Evolutionary conservation across 2,797 vertebrate species (phyloP).

Genomic region (Carapus acus): DNA sequence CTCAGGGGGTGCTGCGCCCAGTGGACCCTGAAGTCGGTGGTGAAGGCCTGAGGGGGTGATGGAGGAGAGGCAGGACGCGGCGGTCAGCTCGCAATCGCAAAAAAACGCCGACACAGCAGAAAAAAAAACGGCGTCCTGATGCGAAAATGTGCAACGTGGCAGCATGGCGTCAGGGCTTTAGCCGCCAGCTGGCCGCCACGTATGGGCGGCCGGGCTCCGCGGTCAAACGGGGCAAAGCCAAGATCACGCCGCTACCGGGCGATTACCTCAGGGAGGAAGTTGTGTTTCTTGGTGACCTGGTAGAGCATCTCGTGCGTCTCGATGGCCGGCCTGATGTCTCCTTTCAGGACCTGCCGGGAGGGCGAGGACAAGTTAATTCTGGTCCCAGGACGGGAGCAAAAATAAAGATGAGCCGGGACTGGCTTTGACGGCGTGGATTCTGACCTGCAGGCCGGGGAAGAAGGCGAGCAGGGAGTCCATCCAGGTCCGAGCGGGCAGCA

Average conservation of each 20-base stretch:
- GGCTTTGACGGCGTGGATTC: too few relatives aligned
- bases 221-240: neutral
- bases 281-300: conserved; percentile 98
- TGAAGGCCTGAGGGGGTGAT: conserved; percentile 92
- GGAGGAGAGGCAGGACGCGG: conserved; percentile 43
- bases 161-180: conserved; percentile 7
- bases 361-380: too few relatives aligned
- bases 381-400: neutral
- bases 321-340: conserved; percentile 95
- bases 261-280: conserved; percentile 95
- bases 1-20: conserved; percentile 98
- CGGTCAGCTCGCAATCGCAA: conserved; percentile 60
- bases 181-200: neutral
- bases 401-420: too few relatives aligned
- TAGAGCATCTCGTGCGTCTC: conserved; percentile 99
- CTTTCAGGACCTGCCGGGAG: conserved; percentile 85
- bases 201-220: neutral
- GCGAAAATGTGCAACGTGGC: conserved; percentile 14
- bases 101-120: conserved; percentile 32
- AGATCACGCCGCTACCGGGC: conserved; percentile 1
- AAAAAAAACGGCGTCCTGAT: conserved; percentile 9
- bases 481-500: conserved; percentile 95
- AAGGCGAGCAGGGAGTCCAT: conserved; percentile 98
- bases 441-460: conserved; percentile 95
- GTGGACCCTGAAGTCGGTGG: conserved; percentile 97